Evolutionary conservation across 2,113 vertebrate genomes (phyloP).

Genomic region (Dromaius novaehollandiae): DNA sequence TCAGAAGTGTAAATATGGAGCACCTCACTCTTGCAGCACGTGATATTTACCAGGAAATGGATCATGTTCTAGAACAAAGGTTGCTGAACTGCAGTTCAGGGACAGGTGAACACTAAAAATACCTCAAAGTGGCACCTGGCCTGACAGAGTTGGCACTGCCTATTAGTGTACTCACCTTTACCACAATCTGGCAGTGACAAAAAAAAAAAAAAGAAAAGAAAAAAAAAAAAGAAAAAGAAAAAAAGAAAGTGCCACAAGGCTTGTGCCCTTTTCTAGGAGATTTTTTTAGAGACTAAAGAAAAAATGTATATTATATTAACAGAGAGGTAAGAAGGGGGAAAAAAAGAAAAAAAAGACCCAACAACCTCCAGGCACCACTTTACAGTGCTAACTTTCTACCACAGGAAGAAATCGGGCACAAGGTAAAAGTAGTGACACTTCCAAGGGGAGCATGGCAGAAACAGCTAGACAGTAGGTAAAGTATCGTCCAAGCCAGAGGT

Average conservation of each 20-base stretch:
- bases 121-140: neutral
- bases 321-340: no score
- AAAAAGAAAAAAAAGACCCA: no score
- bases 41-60: neutral
- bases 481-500: neutral
- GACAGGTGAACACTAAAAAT: neutral
- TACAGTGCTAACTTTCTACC: neutral
- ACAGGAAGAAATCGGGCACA: neutral
- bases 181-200: neutral
- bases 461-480: neutral
- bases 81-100: neutral
- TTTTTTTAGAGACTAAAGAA: neutral
- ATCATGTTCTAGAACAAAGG: neutral
- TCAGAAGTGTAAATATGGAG: neutral
- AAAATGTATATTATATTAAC: neutral
- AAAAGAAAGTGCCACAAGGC: neutral
- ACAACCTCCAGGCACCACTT: neutral
- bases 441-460: neutral
- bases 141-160: neutral
- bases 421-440: neutral
- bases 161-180: neutral
- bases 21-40: neutral
- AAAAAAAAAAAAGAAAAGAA: no score
- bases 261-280: neutral
- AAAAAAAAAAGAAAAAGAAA: no score